Conservation (phyloP, 2,113 vertebrate genomes). For the Sterrhoptilus dennistouni region DNA sequence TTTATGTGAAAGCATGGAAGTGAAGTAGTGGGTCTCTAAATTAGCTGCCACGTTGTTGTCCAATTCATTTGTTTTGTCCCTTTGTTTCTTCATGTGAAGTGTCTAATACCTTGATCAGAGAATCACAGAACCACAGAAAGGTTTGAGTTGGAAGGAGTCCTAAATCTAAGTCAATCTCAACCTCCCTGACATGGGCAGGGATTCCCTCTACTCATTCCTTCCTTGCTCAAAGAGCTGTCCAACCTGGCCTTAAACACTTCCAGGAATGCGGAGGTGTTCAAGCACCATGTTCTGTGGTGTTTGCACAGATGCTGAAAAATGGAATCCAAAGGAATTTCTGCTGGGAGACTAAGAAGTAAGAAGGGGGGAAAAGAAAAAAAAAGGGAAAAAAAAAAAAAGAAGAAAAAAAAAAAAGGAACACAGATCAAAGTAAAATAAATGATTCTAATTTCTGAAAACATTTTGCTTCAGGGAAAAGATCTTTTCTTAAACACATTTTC, state of each 20-base stretch:
- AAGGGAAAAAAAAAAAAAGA: accelerated
- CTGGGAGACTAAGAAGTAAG: not conserved
- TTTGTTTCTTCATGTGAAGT: not conserved
- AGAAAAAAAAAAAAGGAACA: not conserved
- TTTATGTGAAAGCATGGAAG: not conserved
- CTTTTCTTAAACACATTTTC: not conserved
- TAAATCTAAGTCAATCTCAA: not conserved
- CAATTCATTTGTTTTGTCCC: not conserved
- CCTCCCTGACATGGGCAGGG: accelerated
- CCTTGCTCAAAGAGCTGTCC: not conserved
- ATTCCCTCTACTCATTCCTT: not conserved
- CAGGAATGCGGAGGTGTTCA: not conserved
- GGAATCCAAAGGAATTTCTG: not conserved
- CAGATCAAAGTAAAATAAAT: not conserved
- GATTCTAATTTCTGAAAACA: not conserved
- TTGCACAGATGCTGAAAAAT: not conserved
- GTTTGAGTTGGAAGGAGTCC: not conserved
- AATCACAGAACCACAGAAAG: not conserved
- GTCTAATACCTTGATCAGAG: not conserved
- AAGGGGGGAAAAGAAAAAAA: accelerated
- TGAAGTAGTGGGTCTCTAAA: not conserved
- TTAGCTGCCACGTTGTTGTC: not conserved
- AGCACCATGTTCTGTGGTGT: not conserved
- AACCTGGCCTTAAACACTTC: not conserved
- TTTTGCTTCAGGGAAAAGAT: not conserved